Base-by-base conservation (phyloP, 2,888 invertebrate species). In the Eupithecia vulgata region DNA sequence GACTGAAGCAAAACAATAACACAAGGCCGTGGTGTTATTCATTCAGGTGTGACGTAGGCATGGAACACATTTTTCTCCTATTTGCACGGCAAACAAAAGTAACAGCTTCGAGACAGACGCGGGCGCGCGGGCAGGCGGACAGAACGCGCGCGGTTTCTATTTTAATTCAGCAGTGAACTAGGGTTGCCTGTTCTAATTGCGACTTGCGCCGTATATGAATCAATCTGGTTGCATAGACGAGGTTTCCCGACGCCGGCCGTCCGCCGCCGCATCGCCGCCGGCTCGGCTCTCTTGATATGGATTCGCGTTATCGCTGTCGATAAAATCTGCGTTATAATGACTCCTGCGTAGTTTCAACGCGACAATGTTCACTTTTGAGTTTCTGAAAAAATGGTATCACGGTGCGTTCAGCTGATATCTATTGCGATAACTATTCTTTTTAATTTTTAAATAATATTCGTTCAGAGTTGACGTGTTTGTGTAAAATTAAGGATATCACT, bases 351-450 rank as follows among this genome's bases (percentile, higher is more conserved):
- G 79, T 77, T 81, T 80, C 83, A 85, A 78, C 84, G 81, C 83
- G 82, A 93, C 80, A 88, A 94, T 94, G 94, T 94, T 93, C 83
- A 89, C 87, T 89, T 92, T 93, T 86, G 93, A 93, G 82, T 93
- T 94, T 83, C 84, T 93, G 82, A 93, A 92, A 80, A 92, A 92
- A 78, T 93, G 91, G 93, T 93, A 94, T 85, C 88, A 91, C 82
- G 92, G 94, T 94, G 88, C 82, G 92, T 90, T 85, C 69, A 72
- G 68, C 70, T 80, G 79, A 73, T 76, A 72, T 40, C 37, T 67
- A 62, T 52, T 77, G 71, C 42, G 66, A 69, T 67, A 42, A 13
- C 52, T 15, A 30, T 67, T n/a, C 5, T 35, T 67, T 69, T 59
- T n/a, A 66, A 52, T 69, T 62, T 21, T 15, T 17, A 42, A 25